phyloP scores from a whole-genome alignment of 2,113 vertebrate genomes.

The Siniperca chuatsi region DNA sequence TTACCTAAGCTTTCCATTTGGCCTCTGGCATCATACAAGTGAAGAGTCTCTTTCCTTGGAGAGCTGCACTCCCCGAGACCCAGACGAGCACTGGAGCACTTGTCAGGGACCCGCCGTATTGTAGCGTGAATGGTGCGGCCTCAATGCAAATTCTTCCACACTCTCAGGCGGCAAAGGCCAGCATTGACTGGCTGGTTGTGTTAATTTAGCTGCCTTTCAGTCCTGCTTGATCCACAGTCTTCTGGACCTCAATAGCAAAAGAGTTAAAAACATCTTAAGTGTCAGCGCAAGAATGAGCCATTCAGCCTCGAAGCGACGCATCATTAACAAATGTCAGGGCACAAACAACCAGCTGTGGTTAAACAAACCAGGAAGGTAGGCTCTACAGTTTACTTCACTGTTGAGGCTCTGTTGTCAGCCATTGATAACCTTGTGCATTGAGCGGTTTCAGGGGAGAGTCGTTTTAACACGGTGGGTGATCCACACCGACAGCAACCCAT shows the following conservation, averaged over 20 bases:
- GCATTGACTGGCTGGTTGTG: conserved; percentile 78
- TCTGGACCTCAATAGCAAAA: conserved; percentile 70
- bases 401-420: conserved; percentile 42
- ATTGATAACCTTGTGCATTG: conserved; percentile 65
- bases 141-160: conserved; percentile 81
- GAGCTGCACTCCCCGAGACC: conserved; percentile 68
- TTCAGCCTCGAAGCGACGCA: conserved; percentile 66
- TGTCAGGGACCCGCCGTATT: conserved; percentile 75
- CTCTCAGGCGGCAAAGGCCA: conserved; percentile 75
- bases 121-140: conserved; percentile 71
- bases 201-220: conserved; percentile 83
- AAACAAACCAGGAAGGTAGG: conserved; percentile 65
- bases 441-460: conserved; percentile 47
- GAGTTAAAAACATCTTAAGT: conserved; percentile 77
- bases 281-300: conserved; percentile 68
- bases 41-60: conserved; percentile 79
- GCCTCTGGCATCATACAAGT: conserved; percentile 77
- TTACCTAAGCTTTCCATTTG: conserved; percentile 74
- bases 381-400: conserved; percentile 50
- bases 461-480: conserved; percentile 70
- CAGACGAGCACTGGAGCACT: conserved; percentile 65
- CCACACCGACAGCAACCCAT: conserved; percentile 68
- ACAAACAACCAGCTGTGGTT: conserved; percentile 72
- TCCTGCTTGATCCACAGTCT: conserved; percentile 71
- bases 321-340: conserved; percentile 75